Evolutionary conservation across 2,888 invertebrate genomes (phyloP), one percentile per base, ranked within the genome.

Genomic region (Emmelina monodactyla): DNA sequence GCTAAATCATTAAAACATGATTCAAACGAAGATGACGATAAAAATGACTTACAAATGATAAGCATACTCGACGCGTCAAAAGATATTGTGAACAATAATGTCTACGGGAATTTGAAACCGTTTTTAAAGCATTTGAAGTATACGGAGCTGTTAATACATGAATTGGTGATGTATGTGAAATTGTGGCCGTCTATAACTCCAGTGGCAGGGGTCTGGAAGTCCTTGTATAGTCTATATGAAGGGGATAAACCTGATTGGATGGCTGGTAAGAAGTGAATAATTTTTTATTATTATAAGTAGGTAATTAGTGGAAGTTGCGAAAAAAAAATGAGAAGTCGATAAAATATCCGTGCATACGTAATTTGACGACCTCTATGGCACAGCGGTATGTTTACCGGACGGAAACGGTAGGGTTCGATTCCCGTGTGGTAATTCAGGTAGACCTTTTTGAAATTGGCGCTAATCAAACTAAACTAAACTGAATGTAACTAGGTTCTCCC

Each of bases 101-200:
- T 49, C 2, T 72, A 71, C 43, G 67, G 61, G 0, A 51, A 65
- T 45, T 38, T 76, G 33, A 54, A 49, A 15, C 45, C 45, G 1
- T 59, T 62, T 42, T 45, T 75, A 1, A 44, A 42, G 1, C 45
- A 53, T 37, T 41, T 69, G 2, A 58, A 62, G 16, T 69, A 69
- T 39, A 62, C 70, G 31, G 33, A 19, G 0, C 48, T 73, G 0
- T 37, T 78, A 1, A 54, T 48, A 14, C 70, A 73, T 9, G 78
- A 78, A 33, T 75, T 61, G 29, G 25, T 42, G 0, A 58, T 65
- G 57, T 78, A 78, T 37, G 52, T 46, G 0, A 61, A 62, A 22
- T 32, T 72, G 1, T 78, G 78, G 78, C 72, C 76, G 0, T 71
- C 78, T 0, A 48, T 67, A 2, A 43, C 46, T 0, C 73, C 76